Conservation (phyloP, 2,888 invertebrate species). For the Dendrolimus houi region DNA sequence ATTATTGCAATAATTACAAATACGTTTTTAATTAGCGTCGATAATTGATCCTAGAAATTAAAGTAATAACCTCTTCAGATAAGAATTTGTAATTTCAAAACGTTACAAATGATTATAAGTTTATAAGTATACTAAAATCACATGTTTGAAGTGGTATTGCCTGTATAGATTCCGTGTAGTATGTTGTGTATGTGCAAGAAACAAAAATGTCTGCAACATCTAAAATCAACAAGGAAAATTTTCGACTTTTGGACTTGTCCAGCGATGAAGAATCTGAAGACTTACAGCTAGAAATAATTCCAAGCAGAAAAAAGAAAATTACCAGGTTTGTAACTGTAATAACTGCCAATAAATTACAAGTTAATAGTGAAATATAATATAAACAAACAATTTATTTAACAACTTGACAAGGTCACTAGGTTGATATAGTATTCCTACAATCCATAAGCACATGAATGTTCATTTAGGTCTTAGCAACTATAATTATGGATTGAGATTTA, state of each 20-base stretch:
- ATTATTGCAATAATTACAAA: not conserved
- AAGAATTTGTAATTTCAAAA: not conserved
- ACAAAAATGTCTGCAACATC: constrained; percentile 54
- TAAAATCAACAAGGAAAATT: constrained; percentile 78
- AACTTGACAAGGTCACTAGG: constrained; percentile 1
- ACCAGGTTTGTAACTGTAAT: constrained; percentile 56
- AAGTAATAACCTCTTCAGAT: not conserved
- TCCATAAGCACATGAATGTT: not conserved
- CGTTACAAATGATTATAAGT: not conserved
- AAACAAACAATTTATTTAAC: too few relatives aligned
- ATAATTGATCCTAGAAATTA: not conserved
- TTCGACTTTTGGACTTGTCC: constrained; percentile 78
- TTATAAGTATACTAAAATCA: not conserved
- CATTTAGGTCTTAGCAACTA: too few relatives aligned
- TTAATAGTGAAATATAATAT: too few relatives aligned
- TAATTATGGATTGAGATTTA: too few relatives aligned
- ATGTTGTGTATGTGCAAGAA: constrained; percentile 38
- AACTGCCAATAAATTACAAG: too few relatives aligned
- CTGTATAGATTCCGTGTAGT: constrained; percentile 19
- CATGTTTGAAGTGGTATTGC: not conserved
- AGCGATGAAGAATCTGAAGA: constrained; percentile 79
- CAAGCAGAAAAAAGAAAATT: constrained; percentile 74
- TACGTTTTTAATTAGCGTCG: not conserved
- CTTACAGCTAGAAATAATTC: constrained; percentile 76
- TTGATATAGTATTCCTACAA: too few relatives aligned